Conservation (phyloP, 92 coral and sea anemone species). For the Parazoanthus swiftii region DNA sequence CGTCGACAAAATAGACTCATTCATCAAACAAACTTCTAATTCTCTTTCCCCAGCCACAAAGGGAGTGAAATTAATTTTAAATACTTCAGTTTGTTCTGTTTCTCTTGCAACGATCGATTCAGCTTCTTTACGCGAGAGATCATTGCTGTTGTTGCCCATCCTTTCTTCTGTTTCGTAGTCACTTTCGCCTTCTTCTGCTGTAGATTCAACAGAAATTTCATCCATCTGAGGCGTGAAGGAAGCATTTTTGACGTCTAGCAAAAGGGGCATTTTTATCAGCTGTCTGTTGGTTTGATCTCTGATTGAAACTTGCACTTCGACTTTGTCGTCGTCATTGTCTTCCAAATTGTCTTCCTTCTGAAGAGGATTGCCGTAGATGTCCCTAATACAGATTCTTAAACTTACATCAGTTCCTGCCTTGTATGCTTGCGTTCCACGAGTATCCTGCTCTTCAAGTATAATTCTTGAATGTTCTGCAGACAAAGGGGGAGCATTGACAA, state of each 20-base stretch:
- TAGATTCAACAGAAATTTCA: not conserved
- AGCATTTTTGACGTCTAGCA: not conserved
- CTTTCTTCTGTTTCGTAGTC: no score
- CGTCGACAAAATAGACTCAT: no score
- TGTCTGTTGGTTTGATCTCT: not conserved
- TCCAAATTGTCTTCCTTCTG: not conserved
- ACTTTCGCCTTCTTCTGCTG: not conserved
- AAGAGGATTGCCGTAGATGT: not conserved
- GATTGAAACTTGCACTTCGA: not conserved
- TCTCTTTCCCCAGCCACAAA: slow-evolving; percentile 14
- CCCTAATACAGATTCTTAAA: not conserved
- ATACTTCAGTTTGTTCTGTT: not conserved
- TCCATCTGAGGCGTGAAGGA: not conserved
- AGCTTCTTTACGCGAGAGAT: not conserved
- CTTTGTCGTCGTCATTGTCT: not conserved
- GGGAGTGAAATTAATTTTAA: not conserved
- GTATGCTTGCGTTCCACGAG: no score
- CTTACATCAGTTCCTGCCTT: slow-evolving; percentile 13
- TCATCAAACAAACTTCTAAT: not conserved
- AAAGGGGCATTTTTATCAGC: not conserved
- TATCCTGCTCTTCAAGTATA: not conserved
- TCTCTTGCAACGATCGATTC: not conserved
- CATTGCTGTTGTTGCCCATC: no score
- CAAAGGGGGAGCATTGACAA: not conserved
- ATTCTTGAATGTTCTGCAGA: not conserved